Conservation (phyloP, 2,113 vertebrate species). For the Seriola aureovittata region DNA sequence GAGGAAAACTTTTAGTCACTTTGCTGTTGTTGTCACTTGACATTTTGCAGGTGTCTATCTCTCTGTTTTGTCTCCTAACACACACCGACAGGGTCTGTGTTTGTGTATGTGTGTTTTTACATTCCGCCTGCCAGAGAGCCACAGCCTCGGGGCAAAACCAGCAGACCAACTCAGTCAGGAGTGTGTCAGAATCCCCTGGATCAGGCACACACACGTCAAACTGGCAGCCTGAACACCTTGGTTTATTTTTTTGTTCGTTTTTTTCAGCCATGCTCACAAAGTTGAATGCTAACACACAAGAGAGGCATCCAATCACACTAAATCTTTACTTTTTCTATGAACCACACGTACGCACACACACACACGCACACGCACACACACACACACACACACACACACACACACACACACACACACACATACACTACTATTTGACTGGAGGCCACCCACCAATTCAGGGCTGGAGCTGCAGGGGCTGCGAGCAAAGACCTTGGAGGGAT, state of each 20-base stretch:
- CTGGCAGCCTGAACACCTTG: conserved; percentile 11
- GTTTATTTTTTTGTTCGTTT: not conserved
- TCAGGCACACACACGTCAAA: conserved; percentile 30
- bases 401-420: not conserved
- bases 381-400: not conserved
- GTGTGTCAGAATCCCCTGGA: conserved; percentile 36
- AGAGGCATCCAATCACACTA: not conserved
- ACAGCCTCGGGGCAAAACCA: conserved; percentile 54
- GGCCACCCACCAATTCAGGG: not conserved
- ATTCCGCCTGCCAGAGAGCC: conserved; percentile 34
- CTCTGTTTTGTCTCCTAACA: not conserved
- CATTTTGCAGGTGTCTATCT: not conserved
- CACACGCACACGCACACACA: not conserved
- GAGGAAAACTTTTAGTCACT: not conserved
- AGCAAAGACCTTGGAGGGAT: not conserved
- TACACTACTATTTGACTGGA: not conserved
- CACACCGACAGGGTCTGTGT: not conserved
- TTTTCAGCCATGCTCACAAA: not conserved
- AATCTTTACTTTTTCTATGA: too few relatives aligned
- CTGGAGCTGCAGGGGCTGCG: conserved; percentile 15
- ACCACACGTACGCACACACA: not conserved
- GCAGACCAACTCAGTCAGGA: conserved; percentile 32
- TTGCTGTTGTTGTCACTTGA: not conserved
- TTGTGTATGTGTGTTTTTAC: conserved; percentile 7
- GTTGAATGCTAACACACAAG: not conserved